These are phyloP conservation scores for Cryptomyrus ogoouensis DNA, from an alignment of 2,113 vertebrate genomes.

Conservation along the genomic window DNA sequence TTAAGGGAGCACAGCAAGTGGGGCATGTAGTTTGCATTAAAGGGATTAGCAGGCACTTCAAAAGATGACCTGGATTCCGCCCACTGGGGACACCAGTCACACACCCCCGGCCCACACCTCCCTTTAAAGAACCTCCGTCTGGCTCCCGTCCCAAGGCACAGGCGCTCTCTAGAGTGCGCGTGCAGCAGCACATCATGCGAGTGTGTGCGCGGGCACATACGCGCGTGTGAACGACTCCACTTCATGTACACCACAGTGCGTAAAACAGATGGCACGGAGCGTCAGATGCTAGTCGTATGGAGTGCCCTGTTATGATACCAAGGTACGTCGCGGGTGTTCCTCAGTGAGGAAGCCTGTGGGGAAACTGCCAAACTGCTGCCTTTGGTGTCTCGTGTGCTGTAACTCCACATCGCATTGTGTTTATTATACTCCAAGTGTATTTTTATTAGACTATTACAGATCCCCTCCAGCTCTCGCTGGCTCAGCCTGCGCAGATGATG, in stretches of 20 bases:
- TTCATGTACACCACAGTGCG: not conserved
- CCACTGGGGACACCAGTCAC: slow-evolving; percentile 72
- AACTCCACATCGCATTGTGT: not conserved
- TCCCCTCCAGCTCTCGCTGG: not conserved
- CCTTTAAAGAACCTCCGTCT: slow-evolving; percentile 62
- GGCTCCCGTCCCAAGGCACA: slow-evolving; percentile 53
- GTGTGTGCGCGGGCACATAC: not conserved
- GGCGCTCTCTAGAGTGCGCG: slow-evolving; percentile 35
- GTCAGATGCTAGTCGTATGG: not conserved
- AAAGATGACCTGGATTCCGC: slow-evolving; percentile 76
- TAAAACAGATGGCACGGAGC: not conserved
- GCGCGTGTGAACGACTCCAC: not conserved
- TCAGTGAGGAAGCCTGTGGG: not conserved
- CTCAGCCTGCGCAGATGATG: not conserved
- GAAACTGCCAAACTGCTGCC: not conserved
- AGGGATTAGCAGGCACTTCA: slow-evolving; percentile 76
- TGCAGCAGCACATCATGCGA: slow-evolving; percentile 19
- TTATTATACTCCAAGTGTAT: not conserved
- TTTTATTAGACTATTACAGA: slow-evolving; percentile 1
- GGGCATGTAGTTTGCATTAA: slow-evolving; percentile 76
- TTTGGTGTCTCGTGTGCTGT: not conserved
- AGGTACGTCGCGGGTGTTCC: not conserved
- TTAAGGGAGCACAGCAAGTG: slow-evolving; percentile 65
- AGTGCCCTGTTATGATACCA: not conserved
- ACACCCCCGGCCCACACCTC: slow-evolving; percentile 63